Percentiles rank a stretch among this genome's conserved stretches.
phyloP scores from a whole-genome alignment of 1,140 invertebrate species.

The Holcopasites calliopsidis region DNA sequence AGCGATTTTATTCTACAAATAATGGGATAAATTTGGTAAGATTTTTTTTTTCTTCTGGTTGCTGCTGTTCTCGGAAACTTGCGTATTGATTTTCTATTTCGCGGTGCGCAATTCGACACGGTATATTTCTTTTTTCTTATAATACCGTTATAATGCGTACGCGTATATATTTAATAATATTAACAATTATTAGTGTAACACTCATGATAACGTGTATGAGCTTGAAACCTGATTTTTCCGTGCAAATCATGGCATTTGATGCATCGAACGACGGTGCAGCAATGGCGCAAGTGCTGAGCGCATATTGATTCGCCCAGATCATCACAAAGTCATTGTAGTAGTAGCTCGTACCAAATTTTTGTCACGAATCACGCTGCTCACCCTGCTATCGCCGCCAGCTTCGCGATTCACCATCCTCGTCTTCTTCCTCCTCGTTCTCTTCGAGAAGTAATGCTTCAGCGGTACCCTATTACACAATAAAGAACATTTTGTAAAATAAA shows the following conservation, averaged over 20 bases:
- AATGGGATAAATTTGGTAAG: conserved; percentile 75
- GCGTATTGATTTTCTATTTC: conserved; percentile 63
- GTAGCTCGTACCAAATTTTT: conserved; percentile 57
- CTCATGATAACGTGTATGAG: conserved; percentile 70
- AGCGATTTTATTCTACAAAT: conserved; percentile 80
- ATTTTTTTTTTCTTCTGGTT: conserved; percentile 58
- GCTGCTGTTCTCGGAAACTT: conserved; percentile 64
- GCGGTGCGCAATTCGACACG: conserved; percentile 55
- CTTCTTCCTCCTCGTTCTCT: conserved; percentile 82
- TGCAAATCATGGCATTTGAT: conserved; percentile 59
- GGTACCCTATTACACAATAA: conserved; percentile 56
- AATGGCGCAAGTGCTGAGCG: conserved; percentile 54
- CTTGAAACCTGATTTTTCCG: conserved; percentile 57
- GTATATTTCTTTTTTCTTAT: conserved; percentile 39
- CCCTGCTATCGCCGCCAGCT: conserved; percentile 82
- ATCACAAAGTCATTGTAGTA: conserved; percentile 60
- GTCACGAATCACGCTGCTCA: conserved; percentile 65
- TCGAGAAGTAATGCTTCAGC: conserved; percentile 75
- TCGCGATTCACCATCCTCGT: conserved; percentile 81
- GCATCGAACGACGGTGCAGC: conserved; percentile 61
- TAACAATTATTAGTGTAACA: conserved; percentile 72
- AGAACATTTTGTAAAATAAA: neutral
- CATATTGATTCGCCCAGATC: conserved; percentile 48
- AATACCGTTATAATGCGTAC: conserved; percentile 61
- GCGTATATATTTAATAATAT: conserved; percentile 64